Conservation (phyloP, 2,113 vertebrate genomes). For the Tragelaphus buxtoni region DNA sequence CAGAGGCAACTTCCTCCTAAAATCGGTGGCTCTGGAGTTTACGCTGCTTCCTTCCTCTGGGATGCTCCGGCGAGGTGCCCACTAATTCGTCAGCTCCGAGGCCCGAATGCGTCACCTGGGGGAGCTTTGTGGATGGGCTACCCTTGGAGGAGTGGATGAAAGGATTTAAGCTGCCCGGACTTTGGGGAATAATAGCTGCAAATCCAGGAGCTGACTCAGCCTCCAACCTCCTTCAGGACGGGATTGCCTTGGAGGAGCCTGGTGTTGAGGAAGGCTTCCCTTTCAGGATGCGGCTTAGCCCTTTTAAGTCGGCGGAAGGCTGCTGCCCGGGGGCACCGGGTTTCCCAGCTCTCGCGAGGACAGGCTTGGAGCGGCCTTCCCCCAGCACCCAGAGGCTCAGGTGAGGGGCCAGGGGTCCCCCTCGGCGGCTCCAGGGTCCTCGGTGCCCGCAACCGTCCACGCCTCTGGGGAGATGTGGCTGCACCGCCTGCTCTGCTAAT, state of each 20-base stretch:
- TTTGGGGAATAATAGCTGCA: background rate
- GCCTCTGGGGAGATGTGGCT: background rate
- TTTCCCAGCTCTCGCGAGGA: background rate
- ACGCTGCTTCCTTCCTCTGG: background rate
- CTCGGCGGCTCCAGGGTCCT: accelerated
- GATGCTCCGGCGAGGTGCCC: background rate
- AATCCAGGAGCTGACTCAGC: background rate
- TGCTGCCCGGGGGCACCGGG: background rate
- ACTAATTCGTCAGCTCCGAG: background rate
- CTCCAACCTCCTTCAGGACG: too few relatives aligned
- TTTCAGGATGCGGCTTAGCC: background rate
- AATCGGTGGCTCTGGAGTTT: background rate
- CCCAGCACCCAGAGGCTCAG: background rate
- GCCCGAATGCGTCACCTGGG: background rate
- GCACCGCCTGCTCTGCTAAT: accelerated
- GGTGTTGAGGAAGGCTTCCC: background rate
- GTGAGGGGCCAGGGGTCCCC: accelerated
- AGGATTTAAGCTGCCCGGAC: background rate
- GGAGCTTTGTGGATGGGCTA: background rate
- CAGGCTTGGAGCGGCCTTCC: too few relatives aligned
- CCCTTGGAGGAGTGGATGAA: background rate
- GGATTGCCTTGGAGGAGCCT: too few relatives aligned
- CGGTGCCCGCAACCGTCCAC: accelerated
- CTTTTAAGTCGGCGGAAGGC: background rate
- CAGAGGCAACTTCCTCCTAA: background rate